phyloP scores from a whole-genome alignment of 2,888 invertebrate species.

The Leptarthrus brevirostris region DNA sequence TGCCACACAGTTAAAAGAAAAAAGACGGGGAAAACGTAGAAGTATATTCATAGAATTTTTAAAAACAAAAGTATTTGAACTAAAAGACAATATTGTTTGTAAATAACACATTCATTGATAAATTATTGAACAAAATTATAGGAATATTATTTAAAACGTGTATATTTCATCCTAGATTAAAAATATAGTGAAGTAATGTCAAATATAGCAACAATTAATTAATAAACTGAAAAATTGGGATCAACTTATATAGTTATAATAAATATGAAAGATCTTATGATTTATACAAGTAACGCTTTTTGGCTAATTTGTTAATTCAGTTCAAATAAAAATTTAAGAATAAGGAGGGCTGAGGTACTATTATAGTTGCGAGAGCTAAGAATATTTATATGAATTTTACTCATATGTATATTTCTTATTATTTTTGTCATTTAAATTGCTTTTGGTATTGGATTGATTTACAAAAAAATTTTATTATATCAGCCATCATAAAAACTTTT shows the following conservation, averaged over 20 bases:
- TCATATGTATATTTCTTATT: not conserved
- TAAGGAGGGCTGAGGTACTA: not conserved
- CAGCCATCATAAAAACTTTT: too few species aligned
- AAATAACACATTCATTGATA: slow-evolving; percentile 34
- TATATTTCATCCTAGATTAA: too few species aligned
- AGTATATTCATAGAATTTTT: slow-evolving; percentile 11
- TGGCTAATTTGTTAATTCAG: slow-evolving; percentile 37
- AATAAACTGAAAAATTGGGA: slow-evolving; percentile 48
- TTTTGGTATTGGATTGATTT: too few species aligned
- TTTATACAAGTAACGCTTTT: slow-evolving; percentile 41
- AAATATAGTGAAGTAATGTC: slow-evolving; percentile 13
- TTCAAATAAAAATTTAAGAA: slow-evolving; percentile 6
- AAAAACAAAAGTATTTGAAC: slow-evolving; percentile 42
- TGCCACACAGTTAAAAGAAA: slow-evolving; percentile 8
- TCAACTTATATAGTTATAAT: slow-evolving; percentile 46
- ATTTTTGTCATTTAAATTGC: too few species aligned
- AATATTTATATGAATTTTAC: slow-evolving; percentile 29
- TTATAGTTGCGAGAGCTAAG: slow-evolving; percentile 11
- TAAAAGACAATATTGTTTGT: slow-evolving; percentile 45
- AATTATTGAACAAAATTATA: too few species aligned
- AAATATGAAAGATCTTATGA: slow-evolving; percentile 34
- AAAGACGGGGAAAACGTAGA: slow-evolving; percentile 13
- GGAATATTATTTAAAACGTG: too few species aligned
- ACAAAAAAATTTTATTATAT: too few species aligned
- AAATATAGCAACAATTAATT: slow-evolving; percentile 25